A percentile compares a stretch with the other conserved stretches of the same genome.
These are phyloP conservation scores for Phragmatobia fuliginosa DNA, from an alignment of 2,888 invertebrate genomes.

Conservation along the genomic window DNA sequence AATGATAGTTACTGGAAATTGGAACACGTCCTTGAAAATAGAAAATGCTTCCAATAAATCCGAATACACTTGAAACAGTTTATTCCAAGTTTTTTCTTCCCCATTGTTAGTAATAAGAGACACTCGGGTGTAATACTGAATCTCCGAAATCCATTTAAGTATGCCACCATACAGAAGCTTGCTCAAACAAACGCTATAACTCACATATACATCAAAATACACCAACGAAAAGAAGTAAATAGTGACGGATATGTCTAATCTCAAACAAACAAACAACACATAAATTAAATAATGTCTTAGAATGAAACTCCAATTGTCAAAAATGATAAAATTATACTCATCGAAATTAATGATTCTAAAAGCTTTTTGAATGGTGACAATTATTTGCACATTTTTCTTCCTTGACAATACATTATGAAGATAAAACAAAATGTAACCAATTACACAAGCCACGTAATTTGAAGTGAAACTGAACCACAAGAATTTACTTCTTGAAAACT, in stretches of 20 bases:
- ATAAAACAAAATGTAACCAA: slow-evolving; percentile 7
- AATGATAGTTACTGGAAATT: not conserved
- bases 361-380: slow-evolving; percentile 21
- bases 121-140: slow-evolving; percentile 4
- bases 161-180: slow-evolving; percentile 8
- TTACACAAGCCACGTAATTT: not conserved
- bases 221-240: slow-evolving; percentile 16
- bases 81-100: not conserved
- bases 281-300: not conserved
- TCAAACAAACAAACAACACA: not conserved
- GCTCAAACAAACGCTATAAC: slow-evolving; percentile 1
- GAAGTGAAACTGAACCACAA: slow-evolving; percentile 5
- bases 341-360: slow-evolving; percentile 16
- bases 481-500: not conserved
- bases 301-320: slow-evolving; percentile 4
- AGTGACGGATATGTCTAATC: not conserved
- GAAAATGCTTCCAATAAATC: slow-evolving; percentile 8
- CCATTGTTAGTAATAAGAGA: not conserved
- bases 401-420: slow-evolving; percentile 3
- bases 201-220: slow-evolving; percentile 10
- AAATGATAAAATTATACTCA: not conserved
- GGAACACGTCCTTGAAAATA: slow-evolving; percentile 4
- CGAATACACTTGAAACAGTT: slow-evolving; percentile 7
- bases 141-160: slow-evolving; percentile 11
- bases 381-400: slow-evolving; percentile 15